Percentiles rank a stretch among this genome's conserved stretches.
Conservation (phyloP, 2,113 vertebrate species). For the Alaudala cheleensis region DNA sequence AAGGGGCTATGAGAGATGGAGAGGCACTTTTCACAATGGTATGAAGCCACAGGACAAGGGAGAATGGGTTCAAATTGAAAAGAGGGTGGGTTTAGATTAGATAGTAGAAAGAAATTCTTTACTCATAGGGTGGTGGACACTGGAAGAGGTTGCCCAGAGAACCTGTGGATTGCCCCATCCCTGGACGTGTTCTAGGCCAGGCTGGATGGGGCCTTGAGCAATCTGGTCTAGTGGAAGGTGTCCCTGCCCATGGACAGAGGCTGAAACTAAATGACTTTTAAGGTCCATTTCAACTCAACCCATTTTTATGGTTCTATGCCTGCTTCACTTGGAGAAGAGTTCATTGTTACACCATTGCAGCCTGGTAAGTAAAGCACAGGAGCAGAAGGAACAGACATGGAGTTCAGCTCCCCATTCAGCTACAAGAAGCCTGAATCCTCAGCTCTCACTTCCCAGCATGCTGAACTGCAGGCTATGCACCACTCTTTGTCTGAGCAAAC, state of each 20-base stretch:
- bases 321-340: not conserved
- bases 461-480: not conserved
- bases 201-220: not conserved
- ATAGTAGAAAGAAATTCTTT: not conserved
- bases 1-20: not conserved
- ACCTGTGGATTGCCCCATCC: not conserved
- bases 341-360: rapidly evolving
- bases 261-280: not conserved
- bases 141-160: not conserved
- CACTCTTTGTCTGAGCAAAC: not conserved
- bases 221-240: not conserved
- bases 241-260: not conserved
- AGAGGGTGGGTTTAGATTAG: not conserved
- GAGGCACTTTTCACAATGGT: not conserved
- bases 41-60: not conserved
- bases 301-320: not conserved
- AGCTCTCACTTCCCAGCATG: not conserved
- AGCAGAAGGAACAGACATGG: not conserved
- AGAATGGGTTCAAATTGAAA: not conserved
- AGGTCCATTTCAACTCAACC: not conserved
- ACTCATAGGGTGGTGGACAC: not conserved
- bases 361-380: not conserved
- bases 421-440: not conserved
- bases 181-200: not conserved
- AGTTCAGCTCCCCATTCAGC: not conserved